Conservation (phyloP, 2,113 vertebrate genomes). For the Channa argus region DNA sequence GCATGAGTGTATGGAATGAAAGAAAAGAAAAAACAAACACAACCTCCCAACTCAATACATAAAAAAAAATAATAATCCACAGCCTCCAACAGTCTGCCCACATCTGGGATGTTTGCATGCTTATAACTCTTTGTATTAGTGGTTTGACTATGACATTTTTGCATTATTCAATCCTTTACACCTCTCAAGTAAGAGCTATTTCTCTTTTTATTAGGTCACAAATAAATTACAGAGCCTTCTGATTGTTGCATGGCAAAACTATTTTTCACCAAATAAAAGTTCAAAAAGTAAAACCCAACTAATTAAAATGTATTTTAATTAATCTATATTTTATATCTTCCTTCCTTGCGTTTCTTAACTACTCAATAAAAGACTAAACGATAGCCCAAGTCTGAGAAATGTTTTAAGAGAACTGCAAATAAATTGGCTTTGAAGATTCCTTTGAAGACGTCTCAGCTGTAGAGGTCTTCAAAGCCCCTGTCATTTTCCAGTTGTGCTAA, state of each 20-base stretch:
- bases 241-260: background rate
- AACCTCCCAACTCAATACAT: background rate
- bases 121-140: too few relatives aligned
- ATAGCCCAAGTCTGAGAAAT: background rate
- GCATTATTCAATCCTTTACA: background rate
- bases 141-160: too few relatives aligned
- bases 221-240: background rate
- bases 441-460: conserved; percentile 48
- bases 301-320: background rate
- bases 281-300: conserved; percentile 5
- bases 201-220: background rate
- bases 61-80: background rate
- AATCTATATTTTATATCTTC: too few relatives aligned
- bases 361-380: conserved; percentile 2
- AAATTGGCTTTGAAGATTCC: conserved; percentile 21
- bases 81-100: background rate
- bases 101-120: background rate
- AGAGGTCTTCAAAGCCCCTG: conserved; percentile 50
- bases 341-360: too few relatives aligned
- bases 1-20: background rate
- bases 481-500: conserved; percentile 57
- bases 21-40: background rate
- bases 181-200: background rate
- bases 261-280: background rate
- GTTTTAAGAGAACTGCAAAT: conserved; percentile 9